These are phyloP conservation scores for Ypsolopha scabrella DNA, from an alignment of 2,888 invertebrate genomes.

Conservation along the genomic window DNA sequence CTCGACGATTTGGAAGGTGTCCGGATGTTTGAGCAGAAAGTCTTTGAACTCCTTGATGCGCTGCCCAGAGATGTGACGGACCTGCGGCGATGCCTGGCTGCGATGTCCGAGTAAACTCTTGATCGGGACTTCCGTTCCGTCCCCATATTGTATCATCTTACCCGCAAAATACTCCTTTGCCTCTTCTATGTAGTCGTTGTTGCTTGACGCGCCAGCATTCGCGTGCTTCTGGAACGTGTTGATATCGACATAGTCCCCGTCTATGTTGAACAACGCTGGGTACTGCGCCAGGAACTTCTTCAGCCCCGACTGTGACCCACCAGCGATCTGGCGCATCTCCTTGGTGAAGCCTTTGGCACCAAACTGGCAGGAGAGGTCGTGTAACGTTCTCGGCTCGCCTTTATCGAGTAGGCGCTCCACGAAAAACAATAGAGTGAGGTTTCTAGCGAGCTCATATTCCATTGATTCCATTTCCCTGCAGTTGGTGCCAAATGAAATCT, in stretches of 20 bases:
- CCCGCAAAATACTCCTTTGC: conserved; percentile 98
- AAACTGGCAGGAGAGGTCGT: conserved; percentile 98
- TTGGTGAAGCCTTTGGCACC: conserved; percentile 99
- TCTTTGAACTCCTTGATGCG: conserved; percentile 95
- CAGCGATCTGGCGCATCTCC: conserved; percentile 97
- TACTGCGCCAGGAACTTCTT: conserved; percentile 97
- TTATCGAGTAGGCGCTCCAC: conserved; percentile 98
- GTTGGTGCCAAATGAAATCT: conserved; percentile 66
- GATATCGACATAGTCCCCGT: conserved; percentile 91
- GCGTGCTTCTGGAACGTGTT: conserved; percentile 79
- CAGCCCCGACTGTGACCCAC: conserved; percentile 95
- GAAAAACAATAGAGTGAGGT: conserved; percentile 97
- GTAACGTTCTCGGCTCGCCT: conserved; percentile 94
- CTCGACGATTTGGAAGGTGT: conserved; percentile 87
- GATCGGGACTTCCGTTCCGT: conserved; percentile 96
- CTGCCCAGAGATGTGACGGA: conserved; percentile 94
- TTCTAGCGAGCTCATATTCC: conserved; percentile 93
- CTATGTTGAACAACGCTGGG: conserved; percentile 95
- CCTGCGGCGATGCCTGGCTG: conserved; percentile 96
- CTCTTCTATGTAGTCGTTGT: conserved; percentile 93
- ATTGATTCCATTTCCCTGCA: conserved; percentile 86
- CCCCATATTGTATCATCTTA: conserved; percentile 95
- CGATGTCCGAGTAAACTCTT: conserved; percentile 96
- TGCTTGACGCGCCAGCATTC: conserved; percentile 73
- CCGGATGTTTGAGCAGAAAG: conserved; percentile 86